Conservation (phyloP, 2,888 invertebrate species). For the Chrysotoxum bicinctum region DNA sequence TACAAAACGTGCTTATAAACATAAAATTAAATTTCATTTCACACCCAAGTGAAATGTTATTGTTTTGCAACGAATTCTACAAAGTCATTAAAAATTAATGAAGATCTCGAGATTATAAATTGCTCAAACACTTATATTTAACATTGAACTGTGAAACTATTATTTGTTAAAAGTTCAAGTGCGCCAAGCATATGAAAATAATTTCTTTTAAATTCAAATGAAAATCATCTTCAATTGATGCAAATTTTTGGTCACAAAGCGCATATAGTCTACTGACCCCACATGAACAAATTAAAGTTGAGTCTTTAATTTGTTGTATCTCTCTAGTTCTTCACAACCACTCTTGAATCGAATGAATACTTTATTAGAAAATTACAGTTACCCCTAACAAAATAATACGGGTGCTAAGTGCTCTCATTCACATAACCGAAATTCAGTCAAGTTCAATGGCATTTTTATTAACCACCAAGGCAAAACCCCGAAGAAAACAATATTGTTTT, state of each 20-base stretch:
- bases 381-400: constrained; percentile 16
- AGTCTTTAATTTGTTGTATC: constrained; percentile 9
- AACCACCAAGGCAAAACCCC: constrained; percentile 53
- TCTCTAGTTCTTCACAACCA: constrained; percentile 35
- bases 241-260: constrained; percentile 36
- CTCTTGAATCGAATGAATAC: constrained; percentile 20
- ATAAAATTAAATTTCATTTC: not conserved
- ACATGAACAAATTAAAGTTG: constrained; percentile 9
- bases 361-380: constrained; percentile 69
- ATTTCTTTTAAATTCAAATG: constrained; percentile 44
- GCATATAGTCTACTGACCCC: constrained; percentile 58
- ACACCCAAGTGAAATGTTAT: not conserved
- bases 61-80: not conserved
- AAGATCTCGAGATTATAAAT: not conserved
- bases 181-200: constrained; percentile 45
- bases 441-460: constrained; percentile 70
- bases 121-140: constrained; percentile 23
- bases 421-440: constrained; percentile 54
- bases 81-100: not conserved
- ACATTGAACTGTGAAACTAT: constrained; percentile 55
- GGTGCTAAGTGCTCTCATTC: constrained; percentile 41
- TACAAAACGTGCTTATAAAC: constrained; percentile 2
- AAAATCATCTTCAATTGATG: constrained; percentile 49
- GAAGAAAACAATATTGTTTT: constrained; percentile 13
- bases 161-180: constrained; percentile 61